Evolutionary conservation across 2,888 invertebrate species (phyloP).

Genomic region (Pandemis cinnamomeana): DNA sequence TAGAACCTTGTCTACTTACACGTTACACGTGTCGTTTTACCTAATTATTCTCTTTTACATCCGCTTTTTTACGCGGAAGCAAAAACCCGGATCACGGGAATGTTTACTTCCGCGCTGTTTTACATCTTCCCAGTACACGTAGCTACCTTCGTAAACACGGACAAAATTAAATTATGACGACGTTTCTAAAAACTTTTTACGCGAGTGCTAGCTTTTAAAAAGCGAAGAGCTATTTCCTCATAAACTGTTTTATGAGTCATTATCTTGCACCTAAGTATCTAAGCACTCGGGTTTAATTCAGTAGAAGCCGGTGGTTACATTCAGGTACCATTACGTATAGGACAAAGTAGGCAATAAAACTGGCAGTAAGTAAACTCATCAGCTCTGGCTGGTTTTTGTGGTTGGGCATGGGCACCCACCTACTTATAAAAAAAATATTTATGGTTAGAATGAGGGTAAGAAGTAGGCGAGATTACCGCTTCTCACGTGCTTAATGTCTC

Average conservation of each 20-base stretch:
- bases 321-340: no score
- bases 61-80: background rate
- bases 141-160: background rate
- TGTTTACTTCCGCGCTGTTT: background rate
- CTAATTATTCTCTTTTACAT: background rate
- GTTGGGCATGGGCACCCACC: no score
- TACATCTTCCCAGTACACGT: background rate
- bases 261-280: background rate
- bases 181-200: background rate
- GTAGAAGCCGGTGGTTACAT: background rate
- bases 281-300: background rate
- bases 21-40: no score
- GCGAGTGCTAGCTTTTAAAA: background rate
- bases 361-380: no score
- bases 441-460: no score
- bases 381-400: no score
- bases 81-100: background rate
- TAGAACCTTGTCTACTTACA: no score
- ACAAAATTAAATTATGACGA: background rate
- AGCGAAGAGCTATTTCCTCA: background rate
- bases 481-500: no score
- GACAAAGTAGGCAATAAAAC: no score
- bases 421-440: no score
- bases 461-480: no score
- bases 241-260: background rate